Percentiles rank a stretch among this genome's conserved stretches.
phyloP scores from a whole-genome alignment of 2,797 vertebrate genomes.

The Malacoraja senta region DNA sequence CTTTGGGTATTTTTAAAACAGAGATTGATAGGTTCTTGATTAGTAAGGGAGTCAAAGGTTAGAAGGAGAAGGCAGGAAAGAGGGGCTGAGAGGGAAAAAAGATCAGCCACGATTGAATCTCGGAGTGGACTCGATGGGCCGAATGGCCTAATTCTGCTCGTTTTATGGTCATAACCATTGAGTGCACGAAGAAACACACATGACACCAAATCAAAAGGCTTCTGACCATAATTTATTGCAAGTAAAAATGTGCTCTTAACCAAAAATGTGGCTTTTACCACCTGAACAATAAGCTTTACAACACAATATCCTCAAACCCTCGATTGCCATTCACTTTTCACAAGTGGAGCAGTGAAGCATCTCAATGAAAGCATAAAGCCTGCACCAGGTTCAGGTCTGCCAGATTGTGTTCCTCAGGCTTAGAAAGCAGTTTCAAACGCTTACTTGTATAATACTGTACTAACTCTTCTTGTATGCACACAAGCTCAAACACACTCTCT shows the following conservation, averaged over 20 bases:
- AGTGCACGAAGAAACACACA: neutral
- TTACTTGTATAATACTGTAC: neutral
- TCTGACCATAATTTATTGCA: constrained; percentile 33
- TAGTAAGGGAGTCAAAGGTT: too few species aligned
- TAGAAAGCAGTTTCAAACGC: neutral
- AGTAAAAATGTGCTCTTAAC: constrained; percentile 36
- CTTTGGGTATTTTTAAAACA: too few species aligned
- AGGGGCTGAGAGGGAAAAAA: too few species aligned
- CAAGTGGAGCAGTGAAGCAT: neutral
- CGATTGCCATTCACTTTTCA: neutral
- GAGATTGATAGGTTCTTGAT: too few species aligned
- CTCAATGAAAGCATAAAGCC: neutral
- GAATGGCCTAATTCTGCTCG: too few species aligned
- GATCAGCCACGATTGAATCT: too few species aligned
- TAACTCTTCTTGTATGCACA: neutral
- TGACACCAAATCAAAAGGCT: neutral
- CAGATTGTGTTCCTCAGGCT: neutral
- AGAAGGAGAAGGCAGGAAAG: too few species aligned
- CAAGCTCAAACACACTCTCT: neutral
- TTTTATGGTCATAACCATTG: too few species aligned
- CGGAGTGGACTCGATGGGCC: too few species aligned
- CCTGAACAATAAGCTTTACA: constrained; percentile 13
- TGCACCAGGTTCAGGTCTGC: neutral
- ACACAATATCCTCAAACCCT: neutral
- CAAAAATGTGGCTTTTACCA: neutral